These are phyloP conservation scores for Diadegma fenestrale DNA, from an alignment of 2,888 invertebrate genomes.

Conservation along the genomic window DNA sequence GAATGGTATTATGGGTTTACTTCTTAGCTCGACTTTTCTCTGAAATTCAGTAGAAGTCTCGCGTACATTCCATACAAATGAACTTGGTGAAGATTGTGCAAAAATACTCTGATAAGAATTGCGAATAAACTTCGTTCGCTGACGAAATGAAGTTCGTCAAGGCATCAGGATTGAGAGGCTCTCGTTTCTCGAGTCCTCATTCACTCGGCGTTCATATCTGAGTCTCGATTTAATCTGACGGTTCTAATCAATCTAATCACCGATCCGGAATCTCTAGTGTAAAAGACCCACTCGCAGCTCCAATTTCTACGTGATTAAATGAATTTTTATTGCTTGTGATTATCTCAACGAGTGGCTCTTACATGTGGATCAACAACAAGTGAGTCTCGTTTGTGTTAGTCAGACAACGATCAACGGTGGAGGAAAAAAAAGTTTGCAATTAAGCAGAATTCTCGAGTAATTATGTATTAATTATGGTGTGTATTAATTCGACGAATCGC, in stretches of 20 bases:
- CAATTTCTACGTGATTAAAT: constrained; percentile 25
- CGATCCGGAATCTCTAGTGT: constrained; percentile 35
- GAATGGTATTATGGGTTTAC: constrained; percentile 7
- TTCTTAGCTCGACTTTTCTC: background rate
- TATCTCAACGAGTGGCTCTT: constrained; percentile 24
- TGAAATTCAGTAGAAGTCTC: background rate
- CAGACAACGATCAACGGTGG: background rate
- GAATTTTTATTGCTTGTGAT: constrained; percentile 50
- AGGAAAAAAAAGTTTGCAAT: constrained; percentile 3
- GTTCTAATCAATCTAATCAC: constrained; percentile 45
- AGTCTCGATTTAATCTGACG: constrained; percentile 26
- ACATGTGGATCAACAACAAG: background rate
- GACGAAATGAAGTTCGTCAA: background rate
- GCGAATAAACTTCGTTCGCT: background rate
- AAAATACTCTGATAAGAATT: background rate
- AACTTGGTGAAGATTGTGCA: constrained; percentile 29
- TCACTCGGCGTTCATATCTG: background rate
- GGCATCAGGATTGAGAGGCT: background rate
- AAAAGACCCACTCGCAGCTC: constrained; percentile 5
- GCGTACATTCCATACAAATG: background rate
- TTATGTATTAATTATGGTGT: constrained; percentile 3
- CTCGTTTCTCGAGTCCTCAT: background rate
- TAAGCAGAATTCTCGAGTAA: constrained; percentile 17
- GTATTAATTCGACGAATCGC: background rate
- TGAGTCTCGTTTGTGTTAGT: background rate